Percentiles rank a stretch among this genome's conserved stretches.
These are phyloP conservation scores for Hormaphis cornu DNA, from an alignment of 1,140 invertebrate species.

Conservation along the genomic window DNA sequence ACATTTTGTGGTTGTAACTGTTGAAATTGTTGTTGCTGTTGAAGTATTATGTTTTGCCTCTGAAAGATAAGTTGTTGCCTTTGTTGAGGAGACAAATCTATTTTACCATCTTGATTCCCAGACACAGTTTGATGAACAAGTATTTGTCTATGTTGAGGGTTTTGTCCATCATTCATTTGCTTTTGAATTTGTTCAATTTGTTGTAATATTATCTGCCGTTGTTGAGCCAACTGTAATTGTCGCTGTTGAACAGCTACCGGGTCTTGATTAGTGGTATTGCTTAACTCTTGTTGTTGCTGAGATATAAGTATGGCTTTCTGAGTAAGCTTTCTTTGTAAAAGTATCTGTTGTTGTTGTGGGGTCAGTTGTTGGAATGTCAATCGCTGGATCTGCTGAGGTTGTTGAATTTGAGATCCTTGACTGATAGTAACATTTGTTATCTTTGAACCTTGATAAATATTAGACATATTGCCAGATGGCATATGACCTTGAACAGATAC, in stretches of 20 bases:
- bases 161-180: constrained; percentile 29
- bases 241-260: constrained; percentile 25
- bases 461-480: constrained; percentile 12
- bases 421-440: constrained; percentile 29
- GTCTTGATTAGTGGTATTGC: constrained; percentile 33
- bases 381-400: constrained; percentile 21
- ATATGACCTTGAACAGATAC: constrained; percentile 33
- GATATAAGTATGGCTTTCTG: constrained; percentile 20
- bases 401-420: constrained; percentile 31
- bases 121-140: constrained; percentile 13
- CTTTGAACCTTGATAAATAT: constrained; percentile 28
- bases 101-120: constrained; percentile 13
- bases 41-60: constrained; percentile 33
- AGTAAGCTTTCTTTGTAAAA: constrained; percentile 40
- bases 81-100: constrained; percentile 32
- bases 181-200: constrained; percentile 34
- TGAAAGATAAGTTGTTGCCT: constrained; percentile 34
- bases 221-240: constrained; percentile 36
- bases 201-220: constrained; percentile 31
- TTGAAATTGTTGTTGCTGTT: constrained; percentile 38
- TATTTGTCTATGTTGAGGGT: constrained; percentile 28
- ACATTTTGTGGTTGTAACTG: constrained; percentile 34
- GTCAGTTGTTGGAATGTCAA: constrained; percentile 33
- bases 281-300: constrained; percentile 29
- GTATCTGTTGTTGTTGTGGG: constrained; percentile 46